Evolutionary conservation across 2,797 vertebrate species (phyloP).

Genomic region (Sebastiscus albofasciatus): DNA sequence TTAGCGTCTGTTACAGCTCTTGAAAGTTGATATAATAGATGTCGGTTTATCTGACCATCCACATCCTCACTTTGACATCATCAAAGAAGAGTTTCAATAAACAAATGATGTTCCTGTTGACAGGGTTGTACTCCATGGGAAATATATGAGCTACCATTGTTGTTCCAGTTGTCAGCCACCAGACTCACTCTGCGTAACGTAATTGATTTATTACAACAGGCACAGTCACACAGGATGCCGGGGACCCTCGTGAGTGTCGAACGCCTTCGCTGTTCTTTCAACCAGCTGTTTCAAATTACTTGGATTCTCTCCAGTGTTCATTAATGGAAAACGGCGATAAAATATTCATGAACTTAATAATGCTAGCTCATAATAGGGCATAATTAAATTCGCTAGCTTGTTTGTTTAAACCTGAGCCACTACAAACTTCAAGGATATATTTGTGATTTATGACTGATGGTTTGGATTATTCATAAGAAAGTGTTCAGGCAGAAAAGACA

Average conservation of each 20-base stretch:
- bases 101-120: background rate
- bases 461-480: conserved; percentile 29
- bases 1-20: background rate
- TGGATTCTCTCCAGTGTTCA: conserved; percentile 26
- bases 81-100: conserved; percentile 2
- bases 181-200: conserved; percentile 22
- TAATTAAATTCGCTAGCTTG: conserved; percentile 50
- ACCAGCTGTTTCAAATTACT: conserved; percentile 62
- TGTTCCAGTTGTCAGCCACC: conserved; percentile 26
- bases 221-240: conserved; percentile 21
- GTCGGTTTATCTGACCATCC: background rate
- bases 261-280: conserved; percentile 29
- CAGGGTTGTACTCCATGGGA: background rate
- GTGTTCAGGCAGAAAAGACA: background rate
- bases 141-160: background rate
- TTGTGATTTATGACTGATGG: conserved; percentile 1
- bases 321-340: conserved; percentile 47
- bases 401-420: conserved; percentile 34
- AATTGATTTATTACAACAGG: conserved; percentile 50
- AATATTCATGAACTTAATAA: conserved; percentile 69
- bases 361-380: conserved; percentile 34
- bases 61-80: background rate
- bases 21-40: background rate
- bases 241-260: conserved; percentile 36
- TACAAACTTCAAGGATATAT: background rate